Percentiles rank a stretch among this genome's conserved stretches.
Evolutionary conservation across 2,888 invertebrate species (phyloP).

Genomic region (Drosophila multiciliata): DNA sequence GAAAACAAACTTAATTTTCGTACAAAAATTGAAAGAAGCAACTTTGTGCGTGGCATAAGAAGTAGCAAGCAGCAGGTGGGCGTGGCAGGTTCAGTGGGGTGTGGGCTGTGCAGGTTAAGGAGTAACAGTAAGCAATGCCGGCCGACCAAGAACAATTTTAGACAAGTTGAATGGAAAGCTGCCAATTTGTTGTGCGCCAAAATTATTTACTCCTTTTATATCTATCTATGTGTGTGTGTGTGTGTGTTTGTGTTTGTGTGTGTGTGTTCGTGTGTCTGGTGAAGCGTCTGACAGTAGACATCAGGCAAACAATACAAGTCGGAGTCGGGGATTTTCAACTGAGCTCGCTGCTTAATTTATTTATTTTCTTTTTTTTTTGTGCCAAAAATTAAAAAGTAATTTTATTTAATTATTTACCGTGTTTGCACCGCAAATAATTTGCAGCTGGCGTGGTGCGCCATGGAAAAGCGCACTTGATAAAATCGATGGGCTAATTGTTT

Average conservation of each 20-base stretch:
- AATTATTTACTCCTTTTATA: slow-evolving; percentile 49
- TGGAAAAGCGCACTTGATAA: slow-evolving; percentile 56
- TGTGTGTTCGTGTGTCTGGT: slow-evolving; percentile 17
- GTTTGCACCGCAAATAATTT: slow-evolving; percentile 57
- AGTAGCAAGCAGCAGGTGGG: neutral
- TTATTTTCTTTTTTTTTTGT: slow-evolving; percentile 54
- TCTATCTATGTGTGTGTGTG: slow-evolving; percentile 11
- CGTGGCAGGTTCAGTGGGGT: neutral
- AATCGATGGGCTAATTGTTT: slow-evolving; percentile 62
- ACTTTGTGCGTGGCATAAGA: slow-evolving; percentile 33
- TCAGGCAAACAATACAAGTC: slow-evolving; percentile 25
- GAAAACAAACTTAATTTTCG: slow-evolving; percentile 80
- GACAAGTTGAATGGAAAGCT: slow-evolving; percentile 68
- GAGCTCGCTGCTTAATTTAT: slow-evolving; percentile 58
- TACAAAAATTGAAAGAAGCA: slow-evolving; percentile 62
- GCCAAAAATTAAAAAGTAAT: slow-evolving; percentile 72
- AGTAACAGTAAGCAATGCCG: slow-evolving; percentile 6
- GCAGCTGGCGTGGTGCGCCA: slow-evolving; percentile 35
- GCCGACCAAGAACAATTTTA: slow-evolving; percentile 42
- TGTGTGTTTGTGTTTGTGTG: neutral
- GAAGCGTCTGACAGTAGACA: slow-evolving; percentile 36
- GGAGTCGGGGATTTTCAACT: slow-evolving; percentile 1
- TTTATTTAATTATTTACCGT: slow-evolving; percentile 69
- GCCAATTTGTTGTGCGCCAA: slow-evolving; percentile 61
- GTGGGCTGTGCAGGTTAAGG: neutral